Conservation (phyloP, 2,113 vertebrate genomes). For the Tonatia bakeri region DNA sequence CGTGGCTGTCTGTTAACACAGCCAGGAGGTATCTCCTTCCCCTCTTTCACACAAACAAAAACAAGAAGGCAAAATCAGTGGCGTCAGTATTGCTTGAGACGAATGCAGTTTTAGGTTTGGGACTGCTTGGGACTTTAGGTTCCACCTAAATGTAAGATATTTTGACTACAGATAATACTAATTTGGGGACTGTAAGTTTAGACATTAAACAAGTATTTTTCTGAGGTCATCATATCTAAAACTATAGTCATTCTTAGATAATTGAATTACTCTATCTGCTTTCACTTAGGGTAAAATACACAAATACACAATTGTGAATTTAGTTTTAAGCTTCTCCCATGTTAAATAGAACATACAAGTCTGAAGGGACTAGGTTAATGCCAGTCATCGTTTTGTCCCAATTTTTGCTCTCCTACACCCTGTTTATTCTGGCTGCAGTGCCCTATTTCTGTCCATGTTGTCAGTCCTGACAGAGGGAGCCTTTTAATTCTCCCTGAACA, state of each 20-base stretch:
- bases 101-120: neutral
- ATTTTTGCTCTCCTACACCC: neutral
- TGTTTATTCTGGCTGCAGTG: neutral
- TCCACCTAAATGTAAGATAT: neutral
- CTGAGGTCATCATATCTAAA: conserved; percentile 1
- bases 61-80: neutral
- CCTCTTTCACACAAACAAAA: neutral
- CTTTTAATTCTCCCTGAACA: neutral
- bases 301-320: neutral
- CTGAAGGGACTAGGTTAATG: neutral
- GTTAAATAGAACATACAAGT: neutral
- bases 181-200: neutral
- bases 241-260: neutral
- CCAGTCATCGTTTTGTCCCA: neutral
- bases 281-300: neutral
- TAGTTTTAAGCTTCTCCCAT: neutral
- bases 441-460: neutral
- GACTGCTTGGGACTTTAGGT: neutral
- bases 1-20: neutral
- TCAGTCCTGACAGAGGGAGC: neutral
- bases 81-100: neutral
- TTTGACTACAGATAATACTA: neutral
- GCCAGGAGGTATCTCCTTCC: neutral
- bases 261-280: neutral
- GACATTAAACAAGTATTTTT: neutral